phyloP scores from a whole-genome alignment of 2,888 invertebrate species.

The Prosapia bicincta region DNA sequence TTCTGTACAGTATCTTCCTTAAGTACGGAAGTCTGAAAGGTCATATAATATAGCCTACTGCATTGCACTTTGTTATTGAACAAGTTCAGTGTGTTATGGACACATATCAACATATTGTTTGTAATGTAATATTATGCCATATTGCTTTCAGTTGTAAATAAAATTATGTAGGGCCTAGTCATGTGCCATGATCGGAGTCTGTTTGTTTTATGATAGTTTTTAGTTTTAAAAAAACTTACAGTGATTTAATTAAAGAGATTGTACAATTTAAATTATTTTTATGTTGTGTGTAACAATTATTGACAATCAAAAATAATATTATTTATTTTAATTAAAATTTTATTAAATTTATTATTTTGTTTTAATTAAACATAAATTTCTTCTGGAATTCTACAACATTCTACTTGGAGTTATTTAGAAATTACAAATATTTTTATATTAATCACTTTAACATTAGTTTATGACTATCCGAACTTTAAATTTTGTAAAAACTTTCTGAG shows the following conservation, averaged over 20 bases:
- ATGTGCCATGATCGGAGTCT: not conserved
- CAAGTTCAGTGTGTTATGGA: not conserved
- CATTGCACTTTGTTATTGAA: not conserved
- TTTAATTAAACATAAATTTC: no score
- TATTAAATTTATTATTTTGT: no score
- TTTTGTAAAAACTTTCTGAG: no score
- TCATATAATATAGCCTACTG: not conserved
- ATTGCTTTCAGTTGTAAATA: not conserved
- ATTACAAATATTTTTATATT: no score
- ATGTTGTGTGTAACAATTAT: not conserved
- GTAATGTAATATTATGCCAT: not conserved
- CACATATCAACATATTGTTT: slow-evolving; percentile 2
- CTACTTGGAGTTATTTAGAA: no score
- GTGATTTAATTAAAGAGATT: not conserved
- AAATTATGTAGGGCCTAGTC: not conserved
- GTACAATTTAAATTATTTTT: not conserved
- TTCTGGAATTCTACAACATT: no score
- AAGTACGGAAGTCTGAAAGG: not conserved
- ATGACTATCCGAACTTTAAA: no score
- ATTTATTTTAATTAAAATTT: no score
- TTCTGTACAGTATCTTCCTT: not conserved
- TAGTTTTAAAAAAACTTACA: not conserved
- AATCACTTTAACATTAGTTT: no score
- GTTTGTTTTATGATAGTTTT: not conserved
- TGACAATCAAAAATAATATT: not conserved